Evolutionary conservation across 2,888 invertebrate species (phyloP).

Genomic region (Euzetes globulus): DNA sequence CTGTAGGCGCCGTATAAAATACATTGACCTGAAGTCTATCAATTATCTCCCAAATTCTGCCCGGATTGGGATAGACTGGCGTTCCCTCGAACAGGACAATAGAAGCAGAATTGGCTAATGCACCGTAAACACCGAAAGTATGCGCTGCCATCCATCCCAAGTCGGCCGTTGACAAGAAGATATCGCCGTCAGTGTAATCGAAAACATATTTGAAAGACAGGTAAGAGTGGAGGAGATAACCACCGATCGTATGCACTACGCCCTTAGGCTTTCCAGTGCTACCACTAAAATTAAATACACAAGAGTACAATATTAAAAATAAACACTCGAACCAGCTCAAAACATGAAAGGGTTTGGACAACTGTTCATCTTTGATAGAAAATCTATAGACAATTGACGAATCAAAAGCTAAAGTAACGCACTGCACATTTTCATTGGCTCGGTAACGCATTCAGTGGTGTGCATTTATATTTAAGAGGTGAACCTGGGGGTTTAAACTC

Average conservation of each 20-base stretch:
- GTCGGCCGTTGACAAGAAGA: slow-evolving; percentile 51
- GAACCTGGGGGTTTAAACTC: too few relatives aligned
- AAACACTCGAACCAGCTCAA: neutral
- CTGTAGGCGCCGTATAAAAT: slow-evolving; percentile 53
- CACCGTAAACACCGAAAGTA: slow-evolving; percentile 46
- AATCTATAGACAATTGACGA: too few relatives aligned
- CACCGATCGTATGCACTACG: slow-evolving; percentile 52
- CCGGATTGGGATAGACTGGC: slow-evolving; percentile 49
- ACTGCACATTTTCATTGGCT: too few relatives aligned
- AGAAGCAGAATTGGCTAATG: slow-evolving; percentile 52
- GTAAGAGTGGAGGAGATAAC: slow-evolving; percentile 52
- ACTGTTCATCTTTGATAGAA: too few relatives aligned
- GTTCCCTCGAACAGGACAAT: slow-evolving; percentile 49
- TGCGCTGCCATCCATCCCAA: slow-evolving; percentile 60
- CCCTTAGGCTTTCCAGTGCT: slow-evolving; percentile 56
- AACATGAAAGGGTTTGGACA: too few relatives aligned
- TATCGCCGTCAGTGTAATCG: slow-evolving; percentile 44
- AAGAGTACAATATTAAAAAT: too few relatives aligned
- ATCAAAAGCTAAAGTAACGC: too few relatives aligned
- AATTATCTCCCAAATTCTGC: slow-evolving; percentile 53
- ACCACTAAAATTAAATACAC: slow-evolving; percentile 50
- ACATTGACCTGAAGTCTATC: slow-evolving; percentile 50
- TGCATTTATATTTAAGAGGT: too few relatives aligned
- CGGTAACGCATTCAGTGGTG: too few relatives aligned
- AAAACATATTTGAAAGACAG: slow-evolving; percentile 48